Evolutionary conservation across 2,113 vertebrate genomes (phyloP).

Genomic region (Archilochus colubris): DNA sequence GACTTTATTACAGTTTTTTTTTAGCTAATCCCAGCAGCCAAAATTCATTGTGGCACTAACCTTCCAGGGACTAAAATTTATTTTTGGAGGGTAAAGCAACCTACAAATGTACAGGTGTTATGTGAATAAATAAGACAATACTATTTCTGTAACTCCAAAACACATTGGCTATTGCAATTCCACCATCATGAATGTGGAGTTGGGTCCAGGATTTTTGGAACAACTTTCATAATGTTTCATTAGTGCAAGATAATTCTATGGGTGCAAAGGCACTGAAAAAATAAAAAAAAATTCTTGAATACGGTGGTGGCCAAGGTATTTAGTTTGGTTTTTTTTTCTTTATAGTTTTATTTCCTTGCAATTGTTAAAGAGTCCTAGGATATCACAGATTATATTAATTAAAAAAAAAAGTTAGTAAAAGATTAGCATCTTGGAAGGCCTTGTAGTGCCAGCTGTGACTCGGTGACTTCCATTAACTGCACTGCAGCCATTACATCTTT

Average conservation of each 20-base stretch:
- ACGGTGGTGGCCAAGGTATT: background rate
- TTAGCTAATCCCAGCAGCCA: background rate
- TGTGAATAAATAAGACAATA: constrained; percentile 36
- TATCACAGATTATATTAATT: background rate
- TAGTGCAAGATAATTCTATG: background rate
- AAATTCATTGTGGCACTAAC: background rate
- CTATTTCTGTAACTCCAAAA: background rate
- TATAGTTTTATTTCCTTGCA: background rate
- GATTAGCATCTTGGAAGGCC: background rate
- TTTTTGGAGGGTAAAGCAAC: constrained; percentile 23
- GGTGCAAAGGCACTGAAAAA: background rate
- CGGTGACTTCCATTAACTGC: background rate
- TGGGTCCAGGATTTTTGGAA: constrained; percentile 14
- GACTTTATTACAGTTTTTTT: background rate
- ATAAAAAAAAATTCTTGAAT: background rate
- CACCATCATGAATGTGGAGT: background rate
- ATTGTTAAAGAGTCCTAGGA: background rate
- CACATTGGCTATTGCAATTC: constrained; percentile 7
- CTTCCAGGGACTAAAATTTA: background rate
- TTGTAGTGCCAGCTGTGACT: background rate
- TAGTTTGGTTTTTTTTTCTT: background rate
- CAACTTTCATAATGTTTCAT: background rate
- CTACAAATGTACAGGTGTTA: constrained; percentile 34
- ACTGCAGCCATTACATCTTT: background rate
- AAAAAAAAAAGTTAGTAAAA: background rate